phyloP scores from a whole-genome alignment of 2,888 invertebrate species.

The Dorcus parallelipipedus region DNA sequence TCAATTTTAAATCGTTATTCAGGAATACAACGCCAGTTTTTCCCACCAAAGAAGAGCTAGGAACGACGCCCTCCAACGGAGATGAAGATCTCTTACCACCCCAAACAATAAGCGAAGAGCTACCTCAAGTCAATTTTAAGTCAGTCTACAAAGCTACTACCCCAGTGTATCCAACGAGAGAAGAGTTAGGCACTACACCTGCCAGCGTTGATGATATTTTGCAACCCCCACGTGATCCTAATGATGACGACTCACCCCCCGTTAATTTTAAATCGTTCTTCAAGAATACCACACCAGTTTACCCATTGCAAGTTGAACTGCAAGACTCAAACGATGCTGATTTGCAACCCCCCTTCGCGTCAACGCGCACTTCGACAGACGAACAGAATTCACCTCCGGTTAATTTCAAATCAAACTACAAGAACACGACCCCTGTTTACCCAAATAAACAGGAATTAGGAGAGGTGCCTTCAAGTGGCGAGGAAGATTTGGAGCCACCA shows the following conservation, averaged over 20 bases:
- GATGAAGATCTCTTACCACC: slow-evolving; percentile 10
- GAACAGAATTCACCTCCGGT: neutral
- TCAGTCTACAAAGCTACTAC: slow-evolving; percentile 13
- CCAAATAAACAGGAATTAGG: slow-evolving; percentile 13
- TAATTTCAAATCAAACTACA: slow-evolving; percentile 16
- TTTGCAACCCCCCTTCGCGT: too few species aligned
- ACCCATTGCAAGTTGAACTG: neutral
- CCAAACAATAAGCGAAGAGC: neutral
- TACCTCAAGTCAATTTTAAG: neutral
- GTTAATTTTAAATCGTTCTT: slow-evolving; percentile 17
- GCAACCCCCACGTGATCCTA: neutral
- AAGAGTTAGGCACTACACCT: slow-evolving; percentile 11
- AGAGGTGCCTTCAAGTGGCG: slow-evolving; percentile 7
- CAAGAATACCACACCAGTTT: slow-evolving; percentile 15
- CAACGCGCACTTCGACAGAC: neutral
- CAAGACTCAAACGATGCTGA: too few species aligned
- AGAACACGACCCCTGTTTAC: slow-evolving; percentile 14
- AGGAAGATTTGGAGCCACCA: neutral
- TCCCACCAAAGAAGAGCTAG: slow-evolving; percentile 13
- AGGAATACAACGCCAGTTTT: slow-evolving; percentile 16
- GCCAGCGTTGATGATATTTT: slow-evolving; percentile 10
- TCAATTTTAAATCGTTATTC: slow-evolving; percentile 16
- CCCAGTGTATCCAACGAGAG: slow-evolving; percentile 13
- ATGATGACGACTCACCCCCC: neutral
- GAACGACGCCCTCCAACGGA: slow-evolving; percentile 9